Evolutionary conservation across 1,140 invertebrate species (phyloP), one percentile per base, ranked within the genome.

Genomic region (Caenorhabditis inopinata): DNA sequence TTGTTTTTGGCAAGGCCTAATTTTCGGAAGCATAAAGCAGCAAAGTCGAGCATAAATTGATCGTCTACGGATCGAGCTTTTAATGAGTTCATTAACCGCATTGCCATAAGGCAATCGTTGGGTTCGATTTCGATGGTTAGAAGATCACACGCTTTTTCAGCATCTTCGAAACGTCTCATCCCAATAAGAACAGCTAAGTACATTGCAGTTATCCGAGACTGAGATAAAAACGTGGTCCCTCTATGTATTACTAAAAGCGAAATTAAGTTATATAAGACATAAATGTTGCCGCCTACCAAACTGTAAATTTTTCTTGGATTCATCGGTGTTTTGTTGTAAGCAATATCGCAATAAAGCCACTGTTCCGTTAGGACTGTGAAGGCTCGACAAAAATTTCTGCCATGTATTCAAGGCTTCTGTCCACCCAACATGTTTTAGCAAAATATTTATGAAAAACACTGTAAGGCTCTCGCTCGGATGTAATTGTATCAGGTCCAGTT

Each of bases 1-100:
- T 68, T 68, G n/a, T 68, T 68, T 6, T 38, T 38, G 0, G 58
- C 14, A 2, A 68, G n/a, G 11, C n/a, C n/a, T 18, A 68, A 18
- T 21, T 29, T 68, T 38, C 58, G 32, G 21, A 68, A 32, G 38
- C 58, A 68, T 5, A 68, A 21, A 0, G 58, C 58, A 2, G 58
- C 58, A 27, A 16, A 68, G n/a, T 68, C 58, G 11, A 68, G n/a
- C 58, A 68, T 68, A 18, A 68, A 68, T 38, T 68, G 58, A 68
- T 68, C 58, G 23, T 68, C 58, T 38, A 68, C 27, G 1, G 58
- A 68, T 16, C 58, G 58, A 18, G 58, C 58, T 21, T 68, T 68
- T 18, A 68, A 21, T 68, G 58, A 38, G 38, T 68, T 68, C 58
- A 68, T 68, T 18, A 68, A 27, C 0, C 58, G 14, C 58, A 68